Conservation (phyloP, 2,797 vertebrate genomes). For the Bryconaethiops microstoma region DNA sequence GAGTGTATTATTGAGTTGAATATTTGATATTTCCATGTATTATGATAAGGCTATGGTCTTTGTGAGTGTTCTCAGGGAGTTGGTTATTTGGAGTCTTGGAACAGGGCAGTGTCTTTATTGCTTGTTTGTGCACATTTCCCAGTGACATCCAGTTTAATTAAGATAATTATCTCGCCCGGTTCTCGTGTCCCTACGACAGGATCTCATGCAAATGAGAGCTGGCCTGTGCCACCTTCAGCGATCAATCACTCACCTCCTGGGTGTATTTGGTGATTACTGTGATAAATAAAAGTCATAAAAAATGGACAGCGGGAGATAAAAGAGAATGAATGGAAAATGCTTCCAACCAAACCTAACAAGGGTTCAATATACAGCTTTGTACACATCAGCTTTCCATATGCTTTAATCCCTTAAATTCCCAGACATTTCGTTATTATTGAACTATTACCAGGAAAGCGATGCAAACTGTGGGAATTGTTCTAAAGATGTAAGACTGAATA, state of each 20-base stretch:
- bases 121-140: slow-evolving; percentile 72
- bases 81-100: slow-evolving; percentile 54
- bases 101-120: slow-evolving; percentile 64
- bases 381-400: neutral
- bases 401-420: neutral
- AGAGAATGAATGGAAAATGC: slow-evolving; percentile 37
- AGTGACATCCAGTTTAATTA: slow-evolving; percentile 77
- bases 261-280: slow-evolving; percentile 68
- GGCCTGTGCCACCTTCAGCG: slow-evolving; percentile 50
- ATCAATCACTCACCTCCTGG: slow-evolving; percentile 65
- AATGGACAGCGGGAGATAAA: slow-evolving; percentile 26
- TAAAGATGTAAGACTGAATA: neutral
- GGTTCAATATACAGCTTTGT: neutral
- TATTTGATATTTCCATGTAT: slow-evolving; percentile 64
- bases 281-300: slow-evolving; percentile 72
- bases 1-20: slow-evolving; percentile 62
- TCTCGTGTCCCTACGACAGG: slow-evolving; percentile 60
- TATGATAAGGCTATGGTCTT: slow-evolving; percentile 51
- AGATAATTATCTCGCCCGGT: slow-evolving; percentile 71
- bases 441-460: neutral
- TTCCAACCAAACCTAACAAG: slow-evolving; percentile 9
- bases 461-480: neutral
- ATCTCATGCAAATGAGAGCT: slow-evolving; percentile 61
- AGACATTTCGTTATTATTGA: neutral
- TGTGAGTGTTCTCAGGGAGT: slow-evolving; percentile 39